Evolutionary conservation across 2,113 vertebrate genomes (phyloP).

Genomic region (Microtus oregoni): DNA sequence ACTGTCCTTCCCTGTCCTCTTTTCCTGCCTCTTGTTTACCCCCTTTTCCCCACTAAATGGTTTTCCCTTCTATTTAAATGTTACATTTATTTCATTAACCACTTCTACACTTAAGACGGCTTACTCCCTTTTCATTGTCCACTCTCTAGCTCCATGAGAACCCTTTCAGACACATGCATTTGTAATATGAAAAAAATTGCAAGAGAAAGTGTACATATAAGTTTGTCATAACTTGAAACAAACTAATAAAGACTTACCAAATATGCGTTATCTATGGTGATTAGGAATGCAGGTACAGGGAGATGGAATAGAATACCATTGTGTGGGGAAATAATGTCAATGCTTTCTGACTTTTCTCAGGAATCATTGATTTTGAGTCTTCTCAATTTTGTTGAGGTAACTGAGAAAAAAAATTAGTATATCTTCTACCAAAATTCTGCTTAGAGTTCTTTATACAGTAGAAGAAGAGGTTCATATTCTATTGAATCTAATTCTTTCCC

Average conservation of each 20-base stretch:
- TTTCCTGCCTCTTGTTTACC: background rate
- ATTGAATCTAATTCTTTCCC: background rate
- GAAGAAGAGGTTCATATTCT: slow-evolving; percentile 13
- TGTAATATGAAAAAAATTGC: background rate
- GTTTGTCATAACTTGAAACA: background rate
- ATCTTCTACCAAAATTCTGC: background rate
- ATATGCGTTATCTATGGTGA: background rate
- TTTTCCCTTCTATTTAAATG: background rate
- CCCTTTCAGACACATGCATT: background rate
- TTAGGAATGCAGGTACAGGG: background rate
- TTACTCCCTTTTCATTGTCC: background rate
- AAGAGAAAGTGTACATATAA: background rate
- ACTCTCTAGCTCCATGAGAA: background rate
- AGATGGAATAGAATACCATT: background rate
- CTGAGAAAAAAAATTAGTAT: background rate
- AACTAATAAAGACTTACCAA: background rate
- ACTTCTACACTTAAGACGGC: background rate
- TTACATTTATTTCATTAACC: background rate
- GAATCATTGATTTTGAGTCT: background rate
- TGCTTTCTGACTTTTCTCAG: background rate
- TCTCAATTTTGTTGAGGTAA: background rate
- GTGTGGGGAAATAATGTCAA: background rate
- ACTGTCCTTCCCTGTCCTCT: background rate
- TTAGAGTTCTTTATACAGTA: background rate
- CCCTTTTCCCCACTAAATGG: background rate